Evolutionary conservation across 1,140 invertebrate species (phyloP).

Genomic region (Meloidogyne chitwoodi): DNA sequence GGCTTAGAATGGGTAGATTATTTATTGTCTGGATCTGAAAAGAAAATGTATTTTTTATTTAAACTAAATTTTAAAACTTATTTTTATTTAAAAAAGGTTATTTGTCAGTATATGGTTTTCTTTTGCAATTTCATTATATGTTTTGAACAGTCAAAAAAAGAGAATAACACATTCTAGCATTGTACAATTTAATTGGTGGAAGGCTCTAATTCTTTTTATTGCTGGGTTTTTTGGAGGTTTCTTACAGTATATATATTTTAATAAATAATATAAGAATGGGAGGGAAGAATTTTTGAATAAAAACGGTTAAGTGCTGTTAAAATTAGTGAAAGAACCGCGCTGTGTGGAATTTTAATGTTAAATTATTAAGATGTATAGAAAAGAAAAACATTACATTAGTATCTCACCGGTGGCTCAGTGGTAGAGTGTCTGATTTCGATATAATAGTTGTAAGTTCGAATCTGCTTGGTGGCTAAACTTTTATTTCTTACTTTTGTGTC

Average conservation of each 20-base stretch:
- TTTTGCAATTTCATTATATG: conserved; percentile 51
- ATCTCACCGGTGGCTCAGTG: no score
- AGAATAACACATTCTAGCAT: conserved; percentile 42
- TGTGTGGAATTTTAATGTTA: no score
- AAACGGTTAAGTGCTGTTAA: no score
- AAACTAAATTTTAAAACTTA: background rate
- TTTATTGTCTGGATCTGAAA: background rate
- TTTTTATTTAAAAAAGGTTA: conserved; percentile 37
- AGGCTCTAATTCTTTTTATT: conserved; percentile 39
- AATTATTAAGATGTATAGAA: no score
- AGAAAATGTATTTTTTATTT: conserved; percentile 1
- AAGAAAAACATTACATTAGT: no score
- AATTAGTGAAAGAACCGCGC: no score
- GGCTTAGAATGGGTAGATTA: background rate
- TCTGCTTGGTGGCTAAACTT: background rate
- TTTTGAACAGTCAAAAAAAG: conserved; percentile 51
- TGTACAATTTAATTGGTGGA: conserved; percentile 38
- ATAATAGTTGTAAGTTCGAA: background rate
- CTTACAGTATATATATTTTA: conserved; percentile 2
- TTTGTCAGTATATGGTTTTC: conserved; percentile 56
- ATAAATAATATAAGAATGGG: no score
- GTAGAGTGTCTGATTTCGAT: no score
- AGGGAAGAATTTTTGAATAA: no score
- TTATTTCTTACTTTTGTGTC: background rate
- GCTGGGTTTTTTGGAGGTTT: conserved; percentile 50